Evolutionary conservation across 1,140 invertebrate genomes (phyloP), one percentile per base, ranked within the genome.

Genomic region (Drosophila jambulina): DNA sequence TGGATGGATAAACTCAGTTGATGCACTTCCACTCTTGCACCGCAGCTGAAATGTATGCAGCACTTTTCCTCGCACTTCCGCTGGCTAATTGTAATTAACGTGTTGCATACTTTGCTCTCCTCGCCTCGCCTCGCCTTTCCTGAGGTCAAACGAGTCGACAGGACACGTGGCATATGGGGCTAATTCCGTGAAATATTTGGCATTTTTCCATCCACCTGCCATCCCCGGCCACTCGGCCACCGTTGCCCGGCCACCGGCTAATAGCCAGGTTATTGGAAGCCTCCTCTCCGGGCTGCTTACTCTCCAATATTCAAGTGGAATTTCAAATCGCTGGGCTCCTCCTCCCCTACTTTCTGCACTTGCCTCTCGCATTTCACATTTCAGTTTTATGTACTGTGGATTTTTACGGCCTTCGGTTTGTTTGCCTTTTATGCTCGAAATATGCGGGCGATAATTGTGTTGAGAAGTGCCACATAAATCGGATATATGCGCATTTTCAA

Each of bases 81-180:
- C 78, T 69, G 65, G 85, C 84, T 88, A 88, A 88, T 88, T 87
- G 84, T 87, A 87, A 84, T 87, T 87, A 87, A 88, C 84, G 85
- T 87, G 84, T 88, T 88, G 82, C 80, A 84, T 84, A 80, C 83
- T 21, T 43, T 21, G 38, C 13, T n/a, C n/a, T n/a, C n/a, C 82
- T 77, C 69, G 40, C 21, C 58, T 70, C 56, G 21, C 53, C 59
- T 27, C 3, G 15, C 21, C 13, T 25, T 53, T 34, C 48, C 57
- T 51, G 29, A 45, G 45, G 49, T 57, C 48, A 21, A 21, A 12
- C 51, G 2, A 19, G 43, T 59, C 36, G 60, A 61, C 71, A 72
- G 56, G 46, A 42, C 29, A 59, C 40, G 51, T 71, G 46, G 54
- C 54, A 72, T 75, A 72, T 72, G 70, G 60, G 46, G 38, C 67